Evolutionary conservation across 2,888 invertebrate species (phyloP).

Genomic region (Laothoe populi): DNA sequence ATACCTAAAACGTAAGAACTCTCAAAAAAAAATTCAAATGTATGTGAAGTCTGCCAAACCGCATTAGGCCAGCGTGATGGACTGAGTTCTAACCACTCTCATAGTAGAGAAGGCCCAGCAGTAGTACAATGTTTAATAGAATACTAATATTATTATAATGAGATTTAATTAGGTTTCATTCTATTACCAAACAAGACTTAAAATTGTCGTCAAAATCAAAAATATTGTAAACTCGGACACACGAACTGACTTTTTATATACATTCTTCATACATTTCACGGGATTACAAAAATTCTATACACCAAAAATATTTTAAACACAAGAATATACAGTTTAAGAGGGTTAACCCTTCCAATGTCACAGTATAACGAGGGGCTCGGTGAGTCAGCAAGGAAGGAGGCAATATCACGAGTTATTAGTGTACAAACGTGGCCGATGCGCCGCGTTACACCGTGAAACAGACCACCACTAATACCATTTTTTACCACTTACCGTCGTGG

Average conservation of each 20-base stretch:
- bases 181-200: too few species aligned
- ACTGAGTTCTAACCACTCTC: too few species aligned
- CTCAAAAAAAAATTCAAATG: too few species aligned
- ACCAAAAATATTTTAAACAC: background rate
- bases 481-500: constrained; percentile 62
- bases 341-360: constrained; percentile 26
- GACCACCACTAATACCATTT: constrained; percentile 73
- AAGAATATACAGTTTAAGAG: constrained; percentile 4
- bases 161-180: too few species aligned
- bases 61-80: too few species aligned
- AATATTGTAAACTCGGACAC: too few species aligned
- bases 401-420: constrained; percentile 78
- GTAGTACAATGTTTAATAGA: too few species aligned
- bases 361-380: constrained; percentile 53
- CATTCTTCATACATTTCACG: background rate
- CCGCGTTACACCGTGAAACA: constrained; percentile 76
- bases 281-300: background rate
- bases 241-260: background rate
- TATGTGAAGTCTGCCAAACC: too few species aligned
- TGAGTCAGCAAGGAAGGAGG: constrained; percentile 72
- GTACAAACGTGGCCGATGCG: constrained; percentile 70
- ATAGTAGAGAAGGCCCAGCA: too few species aligned
- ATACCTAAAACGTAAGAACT: too few species aligned
- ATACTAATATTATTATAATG: too few species aligned
- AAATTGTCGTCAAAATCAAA: too few species aligned